These are phyloP conservation scores for Myrmecophaga tridactyla DNA, from an alignment of 2,113 vertebrate species.

Conservation along the genomic window DNA sequence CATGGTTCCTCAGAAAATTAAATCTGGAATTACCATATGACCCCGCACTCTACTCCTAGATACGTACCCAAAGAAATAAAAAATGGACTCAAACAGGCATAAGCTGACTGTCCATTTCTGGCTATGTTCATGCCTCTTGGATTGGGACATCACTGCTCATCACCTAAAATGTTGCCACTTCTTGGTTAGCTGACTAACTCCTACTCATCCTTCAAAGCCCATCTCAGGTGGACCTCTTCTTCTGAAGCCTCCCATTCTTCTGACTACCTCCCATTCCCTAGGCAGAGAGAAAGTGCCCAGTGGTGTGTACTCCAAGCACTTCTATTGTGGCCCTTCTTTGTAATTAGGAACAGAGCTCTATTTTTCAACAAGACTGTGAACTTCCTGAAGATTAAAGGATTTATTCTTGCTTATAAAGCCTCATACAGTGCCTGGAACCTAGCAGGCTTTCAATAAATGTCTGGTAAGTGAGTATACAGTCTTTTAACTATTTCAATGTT, in stretches of 20 bases:
- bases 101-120: background rate
- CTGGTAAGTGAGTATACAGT: background rate
- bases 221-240: background rate
- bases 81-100: background rate
- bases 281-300: background rate
- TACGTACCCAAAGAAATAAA: too few relatives aligned
- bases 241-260: background rate
- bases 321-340: background rate
- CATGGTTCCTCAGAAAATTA: too few relatives aligned
- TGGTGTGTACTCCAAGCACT: background rate
- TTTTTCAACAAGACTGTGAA: conserved; percentile 20
- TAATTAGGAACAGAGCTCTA: background rate
- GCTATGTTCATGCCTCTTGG: background rate
- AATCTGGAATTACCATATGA: too few relatives aligned
- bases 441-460: background rate
- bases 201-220: background rate
- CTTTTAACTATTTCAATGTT: background rate
- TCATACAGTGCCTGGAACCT: background rate
- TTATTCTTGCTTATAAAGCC: background rate
- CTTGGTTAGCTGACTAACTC: background rate
- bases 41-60: too few relatives aligned
- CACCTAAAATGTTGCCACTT: background rate
- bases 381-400: conserved; percentile 3
- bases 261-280: background rate
- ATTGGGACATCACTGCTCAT: background rate